Conservation (phyloP, 2,797 vertebrate genomes). For the Mustela erminea region DNA sequence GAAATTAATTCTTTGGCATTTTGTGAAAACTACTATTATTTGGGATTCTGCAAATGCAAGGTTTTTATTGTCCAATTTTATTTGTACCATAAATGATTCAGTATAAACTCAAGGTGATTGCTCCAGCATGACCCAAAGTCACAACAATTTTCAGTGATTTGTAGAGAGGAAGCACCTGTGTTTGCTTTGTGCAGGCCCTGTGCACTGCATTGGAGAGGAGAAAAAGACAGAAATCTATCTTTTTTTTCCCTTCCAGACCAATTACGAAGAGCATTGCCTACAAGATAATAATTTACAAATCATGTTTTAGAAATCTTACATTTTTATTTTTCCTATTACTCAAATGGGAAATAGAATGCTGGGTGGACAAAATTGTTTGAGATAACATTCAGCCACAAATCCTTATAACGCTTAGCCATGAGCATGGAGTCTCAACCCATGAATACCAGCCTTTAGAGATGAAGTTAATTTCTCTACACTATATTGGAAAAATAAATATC, state of each 20-base stretch:
- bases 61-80: neutral
- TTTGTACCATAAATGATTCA: neutral
- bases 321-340: neutral
- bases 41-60: neutral
- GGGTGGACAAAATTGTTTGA: neutral
- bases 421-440: neutral
- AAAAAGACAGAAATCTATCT: neutral
- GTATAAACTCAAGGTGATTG: neutral
- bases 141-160: neutral
- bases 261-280: neutral
- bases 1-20: neutral
- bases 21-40: neutral
- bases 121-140: neutral
- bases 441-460: neutral
- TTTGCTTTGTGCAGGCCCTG: neutral
- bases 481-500: neutral
- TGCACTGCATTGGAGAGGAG: neutral
- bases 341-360: neutral
- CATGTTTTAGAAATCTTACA: neutral
- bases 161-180: accelerated
- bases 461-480: neutral
- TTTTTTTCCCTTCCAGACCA: neutral
- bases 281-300: neutral
- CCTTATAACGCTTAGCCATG: neutral
- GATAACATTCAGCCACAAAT: neutral